Conservation (phyloP, 2,113 vertebrate genomes). For the Hippopotamus amphibius region DNA sequence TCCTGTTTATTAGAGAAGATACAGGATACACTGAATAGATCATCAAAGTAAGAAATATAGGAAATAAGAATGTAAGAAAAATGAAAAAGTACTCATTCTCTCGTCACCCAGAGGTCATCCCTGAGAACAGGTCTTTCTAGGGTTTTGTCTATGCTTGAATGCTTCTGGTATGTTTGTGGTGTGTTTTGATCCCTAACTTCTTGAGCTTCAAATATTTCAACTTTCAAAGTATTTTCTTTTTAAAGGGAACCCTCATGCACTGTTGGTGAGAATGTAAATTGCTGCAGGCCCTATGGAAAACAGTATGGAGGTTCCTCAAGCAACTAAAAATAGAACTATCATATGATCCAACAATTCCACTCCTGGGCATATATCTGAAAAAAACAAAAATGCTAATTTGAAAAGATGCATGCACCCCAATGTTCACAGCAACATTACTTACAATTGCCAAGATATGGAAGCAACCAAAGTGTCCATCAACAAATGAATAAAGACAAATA, state of each 20-base stretch:
- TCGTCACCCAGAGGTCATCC: not conserved
- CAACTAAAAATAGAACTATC: not conserved
- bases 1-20: not conserved
- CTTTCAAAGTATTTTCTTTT: not conserved
- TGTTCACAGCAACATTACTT: not conserved
- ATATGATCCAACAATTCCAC: not conserved
- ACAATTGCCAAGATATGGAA: not conserved
- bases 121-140: not conserved
- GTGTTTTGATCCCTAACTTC: not conserved
- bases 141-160: not conserved
- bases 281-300: not conserved
- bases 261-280: not conserved
- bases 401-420: not conserved
- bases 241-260: not conserved
- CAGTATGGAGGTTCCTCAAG: not conserved
- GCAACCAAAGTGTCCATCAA: not conserved
- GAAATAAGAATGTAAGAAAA: not conserved
- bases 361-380: not conserved
- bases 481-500: not conserved
- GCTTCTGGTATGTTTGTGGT: not conserved
- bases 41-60: not conserved
- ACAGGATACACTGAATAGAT: not conserved
- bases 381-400: not conserved
- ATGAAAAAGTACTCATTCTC: not conserved
- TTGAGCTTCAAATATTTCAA: conserved; percentile 16